Percentiles rank a stretch among this genome's conserved stretches.
Conservation (phyloP, 2,113 vertebrate species). For the Hydrochoerus hydrochaeris region DNA sequence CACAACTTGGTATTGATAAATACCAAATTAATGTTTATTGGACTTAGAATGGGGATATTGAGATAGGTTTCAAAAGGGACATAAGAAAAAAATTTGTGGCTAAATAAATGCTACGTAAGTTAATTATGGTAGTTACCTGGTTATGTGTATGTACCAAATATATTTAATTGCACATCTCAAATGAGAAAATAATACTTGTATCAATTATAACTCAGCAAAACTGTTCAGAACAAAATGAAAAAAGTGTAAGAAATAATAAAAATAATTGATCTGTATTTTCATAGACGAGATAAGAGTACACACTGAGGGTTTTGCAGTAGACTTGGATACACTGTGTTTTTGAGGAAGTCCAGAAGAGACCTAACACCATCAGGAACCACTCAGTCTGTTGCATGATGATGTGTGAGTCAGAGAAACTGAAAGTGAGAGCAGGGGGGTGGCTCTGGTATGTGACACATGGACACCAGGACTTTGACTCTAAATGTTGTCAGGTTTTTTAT, state of each 20-base stretch:
- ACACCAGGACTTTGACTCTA: background rate
- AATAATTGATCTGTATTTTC: background rate
- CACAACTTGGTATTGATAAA: background rate
- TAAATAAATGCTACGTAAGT: background rate
- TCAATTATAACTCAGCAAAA: background rate
- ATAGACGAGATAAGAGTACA: background rate
- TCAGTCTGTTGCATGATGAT: background rate
- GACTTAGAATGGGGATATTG: background rate
- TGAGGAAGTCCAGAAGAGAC: background rate
- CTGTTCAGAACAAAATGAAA: background rate
- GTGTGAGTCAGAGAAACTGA: background rate
- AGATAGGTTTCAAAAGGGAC: background rate
- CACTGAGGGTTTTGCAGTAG: background rate
- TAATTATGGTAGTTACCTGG: background rate
- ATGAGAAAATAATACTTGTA: background rate
- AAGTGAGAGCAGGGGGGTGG: rapidly evolving
- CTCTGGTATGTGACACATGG: background rate
- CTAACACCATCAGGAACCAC: background rate
- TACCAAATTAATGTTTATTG: background rate
- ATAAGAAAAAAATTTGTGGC: background rate
- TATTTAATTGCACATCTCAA: background rate
- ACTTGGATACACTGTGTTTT: background rate
- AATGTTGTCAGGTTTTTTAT: background rate
- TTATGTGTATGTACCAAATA: background rate
- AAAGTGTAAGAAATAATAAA: background rate